phyloP scores from a whole-genome alignment of 2,888 invertebrate genomes.

The Griposia aprilina region DNA sequence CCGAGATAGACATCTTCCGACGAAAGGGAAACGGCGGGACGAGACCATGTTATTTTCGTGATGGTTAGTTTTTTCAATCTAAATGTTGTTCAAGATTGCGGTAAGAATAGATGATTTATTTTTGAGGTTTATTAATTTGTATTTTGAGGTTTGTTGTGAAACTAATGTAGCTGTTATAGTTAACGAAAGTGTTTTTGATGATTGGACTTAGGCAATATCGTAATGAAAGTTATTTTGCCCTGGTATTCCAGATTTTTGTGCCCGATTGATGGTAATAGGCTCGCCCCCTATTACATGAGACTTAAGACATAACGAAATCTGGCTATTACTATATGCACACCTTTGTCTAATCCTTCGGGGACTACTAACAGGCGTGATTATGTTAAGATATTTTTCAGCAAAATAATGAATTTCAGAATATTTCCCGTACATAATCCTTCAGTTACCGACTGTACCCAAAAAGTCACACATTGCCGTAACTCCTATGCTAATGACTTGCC shows the following conservation, averaged over 20 bases:
- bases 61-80: constrained; percentile 76
- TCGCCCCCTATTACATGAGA: neutral
- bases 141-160: constrained; percentile 13
- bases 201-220: neutral
- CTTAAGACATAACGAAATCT: neutral
- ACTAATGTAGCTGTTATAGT: constrained; percentile 6
- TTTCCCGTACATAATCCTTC: neutral
- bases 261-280: neutral
- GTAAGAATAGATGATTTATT: constrained; percentile 58
- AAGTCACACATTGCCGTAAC: constrained; percentile 49
- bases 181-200: constrained; percentile 17
- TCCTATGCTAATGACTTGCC: constrained; percentile 53
- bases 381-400: neutral
- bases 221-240: neutral
- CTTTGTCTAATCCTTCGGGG: neutral
- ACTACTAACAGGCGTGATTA: neutral
- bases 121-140: constrained; percentile 46
- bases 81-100: constrained; percentile 66
- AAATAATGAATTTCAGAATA: neutral
- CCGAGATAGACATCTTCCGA: constrained; percentile 84
- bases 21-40: constrained; percentile 85
- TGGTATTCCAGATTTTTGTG: neutral
- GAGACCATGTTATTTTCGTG: constrained; percentile 81
- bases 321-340: neutral
- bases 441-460: constrained; percentile 30